phyloP scores from a whole-genome alignment of 2,113 vertebrate genomes.

The Pogonocichla stellata region DNA sequence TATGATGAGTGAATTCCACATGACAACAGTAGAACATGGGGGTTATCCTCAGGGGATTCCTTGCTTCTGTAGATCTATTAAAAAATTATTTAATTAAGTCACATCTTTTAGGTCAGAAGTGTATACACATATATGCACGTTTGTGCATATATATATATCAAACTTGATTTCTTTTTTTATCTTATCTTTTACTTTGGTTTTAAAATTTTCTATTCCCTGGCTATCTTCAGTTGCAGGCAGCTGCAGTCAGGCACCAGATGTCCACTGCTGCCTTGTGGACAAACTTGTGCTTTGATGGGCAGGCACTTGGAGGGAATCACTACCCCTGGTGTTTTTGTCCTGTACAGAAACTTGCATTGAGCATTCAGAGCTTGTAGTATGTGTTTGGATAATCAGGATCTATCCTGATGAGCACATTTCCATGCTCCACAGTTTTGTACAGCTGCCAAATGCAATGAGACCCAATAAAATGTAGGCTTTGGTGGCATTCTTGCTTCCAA shows the following conservation, averaged over 20 bases:
- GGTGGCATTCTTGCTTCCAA: conserved; percentile 1
- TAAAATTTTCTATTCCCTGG: neutral
- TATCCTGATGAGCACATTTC: neutral
- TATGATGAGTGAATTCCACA: neutral
- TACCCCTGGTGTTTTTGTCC: neutral
- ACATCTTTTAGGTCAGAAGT: neutral
- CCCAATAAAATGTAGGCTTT: neutral
- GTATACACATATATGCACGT: fast-evolving
- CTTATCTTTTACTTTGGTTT: neutral
- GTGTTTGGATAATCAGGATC: neutral
- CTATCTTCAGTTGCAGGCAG: neutral
- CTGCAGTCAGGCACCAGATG: neutral
- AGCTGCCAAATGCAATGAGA: conserved; percentile 6
- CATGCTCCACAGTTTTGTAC: neutral
- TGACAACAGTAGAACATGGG: neutral
- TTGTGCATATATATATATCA: too few relatives aligned
- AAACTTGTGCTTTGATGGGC: neutral
- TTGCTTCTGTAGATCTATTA: neutral
- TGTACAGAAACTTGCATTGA: neutral
- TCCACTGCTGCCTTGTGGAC: neutral
- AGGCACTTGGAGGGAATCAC: neutral
- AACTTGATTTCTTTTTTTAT: neutral
- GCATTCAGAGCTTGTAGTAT: neutral
- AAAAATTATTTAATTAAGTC: neutral
- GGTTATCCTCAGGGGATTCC: neutral